Conservation (phyloP, 2,888 invertebrate genomes). For the Lapara coniferarum region DNA sequence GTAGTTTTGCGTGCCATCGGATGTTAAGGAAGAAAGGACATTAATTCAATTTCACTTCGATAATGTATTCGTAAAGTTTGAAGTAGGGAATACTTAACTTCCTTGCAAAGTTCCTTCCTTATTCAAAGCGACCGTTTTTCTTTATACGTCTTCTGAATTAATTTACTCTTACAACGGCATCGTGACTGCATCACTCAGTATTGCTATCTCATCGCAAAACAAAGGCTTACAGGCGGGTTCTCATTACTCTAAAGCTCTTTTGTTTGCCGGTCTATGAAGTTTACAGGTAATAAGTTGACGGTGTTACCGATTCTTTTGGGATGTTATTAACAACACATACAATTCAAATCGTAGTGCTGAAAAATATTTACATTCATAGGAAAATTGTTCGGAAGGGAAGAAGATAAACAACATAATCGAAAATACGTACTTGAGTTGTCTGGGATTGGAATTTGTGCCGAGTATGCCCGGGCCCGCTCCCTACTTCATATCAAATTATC, state of each 20-base stretch:
- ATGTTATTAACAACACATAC: no score
- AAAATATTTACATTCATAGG: no score
- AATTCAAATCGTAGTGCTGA: no score
- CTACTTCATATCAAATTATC: no score
- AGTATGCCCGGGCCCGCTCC: no score
- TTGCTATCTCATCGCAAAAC: neutral
- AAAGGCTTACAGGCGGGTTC: neutral
- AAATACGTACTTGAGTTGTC: no score
- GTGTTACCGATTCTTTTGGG: no score
- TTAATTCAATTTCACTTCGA: constrained; percentile 51
- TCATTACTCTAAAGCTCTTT: neutral
- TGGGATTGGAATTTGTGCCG: no score
- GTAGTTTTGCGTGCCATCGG: constrained; percentile 42
- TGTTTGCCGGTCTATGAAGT: neutral
- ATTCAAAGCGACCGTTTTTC: constrained; percentile 38
- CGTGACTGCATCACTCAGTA: neutral
- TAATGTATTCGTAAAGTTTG: constrained; percentile 54
- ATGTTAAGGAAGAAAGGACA: constrained; percentile 45
- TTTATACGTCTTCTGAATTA: constrained; percentile 38
- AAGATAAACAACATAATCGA: no score
- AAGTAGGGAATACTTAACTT: constrained; percentile 36
- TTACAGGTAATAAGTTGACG: neutral
- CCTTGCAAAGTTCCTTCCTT: constrained; percentile 16
- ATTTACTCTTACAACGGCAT: neutral
- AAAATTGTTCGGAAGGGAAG: no score